Conservation (phyloP, 2,113 vertebrate species). For the Fregetta grallaria region DNA sequence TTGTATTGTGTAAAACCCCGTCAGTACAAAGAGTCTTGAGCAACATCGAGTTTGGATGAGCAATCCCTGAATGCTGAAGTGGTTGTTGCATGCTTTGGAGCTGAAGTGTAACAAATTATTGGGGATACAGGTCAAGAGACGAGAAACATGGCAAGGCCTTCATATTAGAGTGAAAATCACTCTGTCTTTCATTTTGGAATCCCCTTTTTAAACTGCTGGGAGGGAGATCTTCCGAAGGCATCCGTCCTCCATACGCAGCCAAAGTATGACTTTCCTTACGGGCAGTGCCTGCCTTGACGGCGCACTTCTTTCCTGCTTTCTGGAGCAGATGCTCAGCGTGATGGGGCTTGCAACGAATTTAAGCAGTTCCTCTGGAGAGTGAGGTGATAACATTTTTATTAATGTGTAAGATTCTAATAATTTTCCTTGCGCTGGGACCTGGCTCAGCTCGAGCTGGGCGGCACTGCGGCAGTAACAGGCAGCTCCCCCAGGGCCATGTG, state of each 20-base stretch:
- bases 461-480: neutral
- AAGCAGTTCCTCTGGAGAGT: neutral
- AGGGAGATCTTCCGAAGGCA: neutral
- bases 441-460: neutral
- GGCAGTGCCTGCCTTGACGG: neutral
- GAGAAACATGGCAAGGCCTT: neutral
- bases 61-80: neutral
- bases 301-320: neutral
- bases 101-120: neutral
- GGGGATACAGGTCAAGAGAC: neutral
- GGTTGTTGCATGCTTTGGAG: neutral
- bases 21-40: neutral
- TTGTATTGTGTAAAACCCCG: neutral
- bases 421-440: neutral
- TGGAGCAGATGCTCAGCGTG: neutral
- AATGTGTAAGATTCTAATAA: neutral
- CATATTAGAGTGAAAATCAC: neutral
- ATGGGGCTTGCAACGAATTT: neutral
- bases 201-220: neutral
- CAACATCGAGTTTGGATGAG: neutral
- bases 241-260: accelerated
- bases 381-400: conserved; percentile 51
- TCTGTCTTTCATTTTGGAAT: neutral
- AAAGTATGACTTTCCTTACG: neutral
- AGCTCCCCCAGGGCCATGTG: neutral